Evolutionary conservation across 1,140 invertebrate species (phyloP).

Genomic region (Drosophila prosaltans): DNA sequence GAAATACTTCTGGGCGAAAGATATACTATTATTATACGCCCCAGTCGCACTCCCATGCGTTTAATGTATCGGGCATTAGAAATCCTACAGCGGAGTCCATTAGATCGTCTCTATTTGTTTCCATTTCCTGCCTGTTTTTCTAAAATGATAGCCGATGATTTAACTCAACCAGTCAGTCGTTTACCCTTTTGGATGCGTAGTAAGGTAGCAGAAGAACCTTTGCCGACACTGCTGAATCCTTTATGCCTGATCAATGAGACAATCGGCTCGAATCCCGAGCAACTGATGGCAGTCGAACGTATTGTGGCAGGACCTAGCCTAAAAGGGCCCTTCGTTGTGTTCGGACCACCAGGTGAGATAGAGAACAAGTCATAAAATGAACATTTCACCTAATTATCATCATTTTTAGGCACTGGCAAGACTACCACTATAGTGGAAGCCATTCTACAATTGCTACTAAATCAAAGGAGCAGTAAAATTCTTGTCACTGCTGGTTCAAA

Average conservation of each 20-base stretch:
- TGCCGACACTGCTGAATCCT: background rate
- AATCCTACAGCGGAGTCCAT: conserved; percentile 41
- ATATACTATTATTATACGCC: conserved; percentile 60
- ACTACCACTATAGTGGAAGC: conserved; percentile 90
- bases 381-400: background rate
- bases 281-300: conserved; percentile 63
- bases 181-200: conserved; percentile 13
- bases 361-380: background rate
- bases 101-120: conserved; percentile 62
- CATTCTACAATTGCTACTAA: conserved; percentile 84
- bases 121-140: conserved; percentile 37
- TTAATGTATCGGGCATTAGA: conserved; percentile 65
- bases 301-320: conserved; percentile 61
- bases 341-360: conserved; percentile 70
- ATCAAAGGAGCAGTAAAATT: conserved; percentile 84
- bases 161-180: background rate
- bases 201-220: background rate
- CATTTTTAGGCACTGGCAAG: conserved; percentile 87
- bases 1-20: background rate
- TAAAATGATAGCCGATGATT: conserved; percentile 9
- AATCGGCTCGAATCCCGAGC: conserved; percentile 60
- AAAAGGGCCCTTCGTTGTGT: conserved; percentile 66
- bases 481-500: conserved; percentile 91
- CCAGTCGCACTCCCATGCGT: conserved; percentile 49
- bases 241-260: conserved; percentile 48